Conservation (phyloP, 2,797 vertebrate species). For the Cirrhinus molitorella region DNA sequence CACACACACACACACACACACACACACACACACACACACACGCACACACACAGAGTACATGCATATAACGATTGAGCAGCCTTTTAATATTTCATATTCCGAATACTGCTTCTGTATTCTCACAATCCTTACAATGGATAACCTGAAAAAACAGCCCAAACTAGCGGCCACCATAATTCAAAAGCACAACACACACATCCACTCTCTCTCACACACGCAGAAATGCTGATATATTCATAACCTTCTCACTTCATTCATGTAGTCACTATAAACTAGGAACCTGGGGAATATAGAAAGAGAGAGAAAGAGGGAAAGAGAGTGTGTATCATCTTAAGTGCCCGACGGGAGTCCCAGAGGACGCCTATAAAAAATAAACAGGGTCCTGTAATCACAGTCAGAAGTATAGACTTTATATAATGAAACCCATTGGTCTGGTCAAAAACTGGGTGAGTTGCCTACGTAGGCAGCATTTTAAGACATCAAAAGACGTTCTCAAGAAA, state of each 20-base stretch:
- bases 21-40: too few relatives aligned
- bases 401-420: not conserved
- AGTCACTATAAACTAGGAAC: slow-evolving; percentile 29
- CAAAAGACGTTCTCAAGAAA: not conserved
- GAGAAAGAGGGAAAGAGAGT: slow-evolving; percentile 27
- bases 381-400: slow-evolving; percentile 6
- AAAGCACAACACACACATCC: not conserved
- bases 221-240: slow-evolving; percentile 71
- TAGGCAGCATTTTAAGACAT: not conserved
- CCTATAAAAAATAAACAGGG: slow-evolving; percentile 14
- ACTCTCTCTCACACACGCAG: slow-evolving; percentile 14
- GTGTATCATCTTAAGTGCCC: slow-evolving; percentile 20
- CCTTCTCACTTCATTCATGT: slow-evolving; percentile 53
- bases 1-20: too few relatives aligned
- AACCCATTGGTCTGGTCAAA: not conserved
- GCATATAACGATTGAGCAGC: not conserved
- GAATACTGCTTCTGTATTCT: not conserved
- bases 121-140: not conserved
- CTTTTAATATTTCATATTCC: not conserved
- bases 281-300: slow-evolving; percentile 45
- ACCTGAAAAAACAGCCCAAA: not conserved
- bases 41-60: not conserved
- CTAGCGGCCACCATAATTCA: not conserved
- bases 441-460: not conserved
- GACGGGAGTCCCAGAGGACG: not conserved